Evolutionary conservation across 1,140 invertebrate genomes (phyloP), one percentile per base, ranked within the genome.

Genomic region (Eumeta japonica): DNA sequence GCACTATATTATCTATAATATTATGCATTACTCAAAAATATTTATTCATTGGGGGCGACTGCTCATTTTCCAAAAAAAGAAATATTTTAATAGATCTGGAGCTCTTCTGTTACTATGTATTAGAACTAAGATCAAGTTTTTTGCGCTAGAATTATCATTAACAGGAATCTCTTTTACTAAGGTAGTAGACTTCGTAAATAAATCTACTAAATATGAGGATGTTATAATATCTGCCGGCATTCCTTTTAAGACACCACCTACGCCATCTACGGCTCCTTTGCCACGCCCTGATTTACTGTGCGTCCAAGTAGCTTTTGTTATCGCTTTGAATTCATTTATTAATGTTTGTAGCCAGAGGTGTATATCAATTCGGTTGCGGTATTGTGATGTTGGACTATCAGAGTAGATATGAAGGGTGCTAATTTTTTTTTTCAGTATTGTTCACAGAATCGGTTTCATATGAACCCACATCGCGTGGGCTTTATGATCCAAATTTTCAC

Each of bases 191-290:
- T n/a, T n/a, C n/a, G n/a, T n/a, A n/a, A n/a, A n/a, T n/a, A n/a
- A n/a, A n/a, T n/a, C n/a, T n/a, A n/a, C n/a, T n/a, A n/a, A n/a
- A n/a, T n/a, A n/a, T n/a, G n/a, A n/a, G n/a, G n/a, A n/a, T n/a
- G n/a, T n/a, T n/a, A n/a, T n/a, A n/a, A n/a, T n/a, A n/a, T n/a
- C 40, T 47, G 43, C 68, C 59, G 12, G 53, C 57, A 35, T 55
- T 58, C 39, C 46, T 55, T 53, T 77, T 79, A 14, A 77, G 29
- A n/a, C n/a, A n/a, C 58, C 65, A 10, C 70, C 75, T 37, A 75
- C 48, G 16, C 68, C 71, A 62, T 76, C 63, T 24, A 66, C 58
- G 10, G 55, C 50, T 3, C 71, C 72, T 49, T 76, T 78, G 9
- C 72, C 73, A 56, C 77, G 68, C 3, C 66, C 65, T 19, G 64